Percentiles rank a stretch among this genome's conserved stretches.
These are phyloP conservation scores for Anabas testudineus DNA, from an alignment of 2,797 vertebrate genomes.

Conservation along the genomic window DNA sequence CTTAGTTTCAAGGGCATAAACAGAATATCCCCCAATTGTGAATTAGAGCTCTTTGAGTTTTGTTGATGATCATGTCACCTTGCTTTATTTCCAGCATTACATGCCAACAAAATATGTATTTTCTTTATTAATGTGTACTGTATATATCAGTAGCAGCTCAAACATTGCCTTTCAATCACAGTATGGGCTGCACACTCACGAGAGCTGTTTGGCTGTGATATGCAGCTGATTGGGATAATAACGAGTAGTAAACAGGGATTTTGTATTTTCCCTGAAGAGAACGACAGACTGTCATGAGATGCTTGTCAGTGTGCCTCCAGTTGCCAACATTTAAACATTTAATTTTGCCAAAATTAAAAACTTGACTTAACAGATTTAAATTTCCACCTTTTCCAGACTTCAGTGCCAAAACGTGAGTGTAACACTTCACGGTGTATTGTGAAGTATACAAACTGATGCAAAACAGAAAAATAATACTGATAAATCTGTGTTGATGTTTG, in stretches of 20 bases:
- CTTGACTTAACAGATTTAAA: constrained; percentile 43
- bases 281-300: constrained; percentile 38
- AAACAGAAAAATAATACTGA: constrained; percentile 16
- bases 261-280: constrained; percentile 52
- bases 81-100: constrained; percentile 27
- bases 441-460: constrained; percentile 18
- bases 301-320: constrained; percentile 40
- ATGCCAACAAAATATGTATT: constrained; percentile 32
- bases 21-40: constrained; percentile 62
- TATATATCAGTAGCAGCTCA: constrained; percentile 38
- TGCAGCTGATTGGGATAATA: constrained; percentile 66
- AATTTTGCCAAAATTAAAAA: constrained; percentile 36
- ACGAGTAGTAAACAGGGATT: constrained; percentile 59
- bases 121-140: constrained; percentile 35
- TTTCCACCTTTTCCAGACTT: constrained; percentile 39
- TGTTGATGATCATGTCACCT: constrained; percentile 31
- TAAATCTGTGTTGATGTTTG: too few relatives aligned
- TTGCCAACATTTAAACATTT: constrained; percentile 37
- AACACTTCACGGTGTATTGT: constrained; percentile 21
- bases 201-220: constrained; percentile 46
- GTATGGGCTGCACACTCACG: constrained; percentile 32
- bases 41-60: constrained; percentile 18
- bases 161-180: constrained; percentile 41
- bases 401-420: constrained; percentile 29
- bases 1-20: constrained; percentile 83